Conservation (phyloP, 2,797 vertebrate species). For the Notamacropus eugenii region DNA sequence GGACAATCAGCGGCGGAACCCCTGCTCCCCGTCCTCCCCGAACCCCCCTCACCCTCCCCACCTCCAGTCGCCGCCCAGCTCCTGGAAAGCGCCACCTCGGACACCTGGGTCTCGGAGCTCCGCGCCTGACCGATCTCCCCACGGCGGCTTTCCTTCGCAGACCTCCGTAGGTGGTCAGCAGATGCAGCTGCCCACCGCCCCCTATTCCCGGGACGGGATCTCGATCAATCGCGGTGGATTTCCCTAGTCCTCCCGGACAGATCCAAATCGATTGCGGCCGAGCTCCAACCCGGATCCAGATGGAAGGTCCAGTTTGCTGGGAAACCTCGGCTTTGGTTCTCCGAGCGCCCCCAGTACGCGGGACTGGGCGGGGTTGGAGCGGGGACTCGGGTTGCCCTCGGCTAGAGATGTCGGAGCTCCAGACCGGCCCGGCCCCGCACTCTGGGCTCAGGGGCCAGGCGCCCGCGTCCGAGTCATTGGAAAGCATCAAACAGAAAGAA, state of each 20-base stretch:
- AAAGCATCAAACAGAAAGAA: constrained; percentile 15
- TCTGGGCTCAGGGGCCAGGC: constrained; percentile 62
- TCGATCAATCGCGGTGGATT: neutral
- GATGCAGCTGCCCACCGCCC: neutral
- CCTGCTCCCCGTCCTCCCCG: constrained; percentile 74
- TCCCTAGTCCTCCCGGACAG: neutral
- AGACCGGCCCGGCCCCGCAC: constrained; percentile 61
- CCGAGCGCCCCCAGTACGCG: constrained; percentile 41
- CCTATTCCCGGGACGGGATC: neutral
- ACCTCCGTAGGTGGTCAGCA: constrained; percentile 22
- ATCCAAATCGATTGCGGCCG: neutral
- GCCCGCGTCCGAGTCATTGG: constrained; percentile 16
- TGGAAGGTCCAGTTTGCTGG: constrained; percentile 53
- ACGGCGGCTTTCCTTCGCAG: constrained; percentile 27
- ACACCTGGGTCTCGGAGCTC: constrained; percentile 55
- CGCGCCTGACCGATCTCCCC: constrained; percentile 16
- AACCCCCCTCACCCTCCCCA: constrained; percentile 9
- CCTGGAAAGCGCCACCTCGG: constrained; percentile 46
- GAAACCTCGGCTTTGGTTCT: constrained; percentile 53
- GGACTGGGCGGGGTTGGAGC: constrained; percentile 59
- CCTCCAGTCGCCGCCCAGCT: constrained; percentile 65
- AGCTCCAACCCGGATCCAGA: constrained; percentile 42
- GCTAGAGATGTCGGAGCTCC: constrained; percentile 71
- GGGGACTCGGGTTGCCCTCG: constrained; percentile 76
- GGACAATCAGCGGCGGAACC: constrained; percentile 98